Base-by-base conservation (phyloP, 2,113 vertebrate species). In the Albula glossodonta region DNA sequence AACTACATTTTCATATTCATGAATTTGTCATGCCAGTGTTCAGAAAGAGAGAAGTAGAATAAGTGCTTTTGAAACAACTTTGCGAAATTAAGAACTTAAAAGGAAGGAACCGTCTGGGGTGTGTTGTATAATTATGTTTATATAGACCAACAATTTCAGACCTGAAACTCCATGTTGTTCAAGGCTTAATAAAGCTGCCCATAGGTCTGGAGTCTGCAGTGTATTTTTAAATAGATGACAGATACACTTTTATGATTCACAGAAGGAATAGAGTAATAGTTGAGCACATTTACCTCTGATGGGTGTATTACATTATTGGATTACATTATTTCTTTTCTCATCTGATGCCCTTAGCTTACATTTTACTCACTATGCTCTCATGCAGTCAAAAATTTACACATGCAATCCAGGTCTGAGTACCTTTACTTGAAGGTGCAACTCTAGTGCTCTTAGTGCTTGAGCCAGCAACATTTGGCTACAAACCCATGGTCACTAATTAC, bases 1-100 rank as follows among this genome's bases (percentile, higher is more conserved):
- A 80, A 79, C 2, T 56, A 63, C 84, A 87, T 92, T 92, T 93
- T 91, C 91, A 92, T 93, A 93, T 92, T 90, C 85, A 93, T 92
- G 83, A 88, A 87, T 91, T 85, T 92, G 87, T 90, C 84, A 90
- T 87, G 87, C 87, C 86, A 87, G 83, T 80, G 87, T 80, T 52
- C 80, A 79, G 85, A 86, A 56, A 3, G 83, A 84, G 82, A 80
- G 79, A 31, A 83, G 82, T 83, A 41, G 19, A 31, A 51, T 15
- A 48, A 57, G 15, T 83, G 52, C 57, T 48, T 31, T 5, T 17
- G 41, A 22, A 87, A 78, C 63, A 17, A 17, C 49, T 88, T 10
- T 31, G 4, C 11, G n/a, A 74, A 41, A 74, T 74, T 74, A 74
- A 74, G 70, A 74, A 31, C 70, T 1, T 5, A 31, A 2, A 22